These are phyloP conservation scores for Linyphia triangularis DNA, from an alignment of 2,888 invertebrate genomes.

Conservation along the genomic window DNA sequence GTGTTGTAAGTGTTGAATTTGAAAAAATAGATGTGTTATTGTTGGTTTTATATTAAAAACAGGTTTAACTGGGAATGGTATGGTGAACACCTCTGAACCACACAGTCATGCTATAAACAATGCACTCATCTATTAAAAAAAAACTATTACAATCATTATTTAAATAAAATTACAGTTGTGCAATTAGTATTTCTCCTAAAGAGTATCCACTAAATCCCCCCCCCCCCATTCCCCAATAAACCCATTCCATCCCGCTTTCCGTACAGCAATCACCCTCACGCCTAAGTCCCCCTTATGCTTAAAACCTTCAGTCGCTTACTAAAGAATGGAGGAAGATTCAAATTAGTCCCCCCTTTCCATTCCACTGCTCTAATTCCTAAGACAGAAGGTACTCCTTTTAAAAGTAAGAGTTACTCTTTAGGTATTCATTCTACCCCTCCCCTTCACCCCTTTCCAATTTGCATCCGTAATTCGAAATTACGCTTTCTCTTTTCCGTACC, in stretches of 20 bases:
- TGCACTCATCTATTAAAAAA: no score
- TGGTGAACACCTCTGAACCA: no score
- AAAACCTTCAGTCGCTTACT: not conserved
- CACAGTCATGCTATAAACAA: no score
- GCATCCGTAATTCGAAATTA: conserved; percentile 68
- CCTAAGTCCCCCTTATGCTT: not conserved
- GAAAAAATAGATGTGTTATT: no score
- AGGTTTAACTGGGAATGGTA: no score
- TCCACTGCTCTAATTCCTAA: conserved; percentile 23
- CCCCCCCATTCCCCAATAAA: not conserved
- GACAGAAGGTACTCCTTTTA: not conserved
- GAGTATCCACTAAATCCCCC: not conserved
- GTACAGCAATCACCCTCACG: not conserved
- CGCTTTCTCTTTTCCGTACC: not conserved
- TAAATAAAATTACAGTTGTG: no score
- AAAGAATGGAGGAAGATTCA: conserved; percentile 37
- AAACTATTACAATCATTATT: no score
- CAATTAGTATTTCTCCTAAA: no score
- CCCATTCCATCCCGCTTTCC: not conserved
- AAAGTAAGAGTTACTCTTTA: conserved; percentile 45
- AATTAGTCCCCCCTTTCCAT: conserved; percentile 49
- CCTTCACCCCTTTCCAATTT: conserved; percentile 50
- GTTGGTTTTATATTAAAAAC: no score
- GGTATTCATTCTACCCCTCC: conserved; percentile 21
- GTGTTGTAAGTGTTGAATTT: no score